Evolutionary conservation across 2,888 invertebrate genomes (phyloP), one percentile per base, ranked within the genome.

Genomic region (Stenodera caucasica): DNA sequence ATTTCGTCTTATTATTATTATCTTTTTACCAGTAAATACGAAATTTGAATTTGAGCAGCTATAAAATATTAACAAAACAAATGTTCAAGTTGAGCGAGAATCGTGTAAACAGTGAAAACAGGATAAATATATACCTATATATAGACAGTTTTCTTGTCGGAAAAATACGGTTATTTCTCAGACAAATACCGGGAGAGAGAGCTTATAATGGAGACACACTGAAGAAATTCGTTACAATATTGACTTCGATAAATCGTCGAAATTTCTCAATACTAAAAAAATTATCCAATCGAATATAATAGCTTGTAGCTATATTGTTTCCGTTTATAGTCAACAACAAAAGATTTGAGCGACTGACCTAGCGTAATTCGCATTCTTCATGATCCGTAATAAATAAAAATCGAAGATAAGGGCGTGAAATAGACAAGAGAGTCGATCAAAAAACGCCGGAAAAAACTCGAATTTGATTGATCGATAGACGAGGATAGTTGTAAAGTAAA

Each of bases 391-490:
- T 61, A 65, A 65, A 65, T 63, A 65, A 63, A 60, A 65, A 61
- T 57, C 57, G 32, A 32, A 55, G 65, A 62, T 65, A 62, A 63
- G 58, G 45, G 62, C 62, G 69, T 72, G 71, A 72, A 72, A 68
- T 69, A 69, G 72, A 70, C 71, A 70, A 72, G 71, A 72, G 70
- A 57, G 70, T 65, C 18, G 66, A 66, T 70, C 66, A 72, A 71
- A 72, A 72, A 71, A 37, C 7, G 8, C 4, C 11, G 11, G 15
- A n/a, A n/a, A 33, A n/a, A 33, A 18, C 40, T 21, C 12, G 21
- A n/a, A 23, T 66, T 65, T 68, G 71, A 73, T 73, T 71, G 72
- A 73, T 73, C 68, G 72, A 72, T 69, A 63, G 67, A 70, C 58
- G 64, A 69, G 58, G 70, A 70, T 59, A 65, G 65, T 57, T 62